Evolutionary conservation across 2,113 vertebrate genomes (phyloP).

Genomic region (Beaufortia kweichowensis): DNA sequence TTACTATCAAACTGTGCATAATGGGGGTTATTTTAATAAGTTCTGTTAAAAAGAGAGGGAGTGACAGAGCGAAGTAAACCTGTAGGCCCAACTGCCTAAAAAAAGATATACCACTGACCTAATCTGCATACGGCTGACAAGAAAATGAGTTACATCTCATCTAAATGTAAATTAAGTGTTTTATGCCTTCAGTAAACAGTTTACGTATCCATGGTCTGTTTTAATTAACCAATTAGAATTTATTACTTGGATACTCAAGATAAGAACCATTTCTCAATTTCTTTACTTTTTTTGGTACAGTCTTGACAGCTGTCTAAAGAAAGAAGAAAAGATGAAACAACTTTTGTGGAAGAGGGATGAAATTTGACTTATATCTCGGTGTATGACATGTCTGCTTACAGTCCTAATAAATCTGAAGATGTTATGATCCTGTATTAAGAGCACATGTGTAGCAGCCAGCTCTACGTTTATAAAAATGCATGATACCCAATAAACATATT

Average conservation of each 20-base stretch:
- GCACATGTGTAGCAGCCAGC: slow-evolving; percentile 45
- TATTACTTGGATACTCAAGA: slow-evolving; percentile 61
- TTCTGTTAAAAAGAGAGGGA: slow-evolving; percentile 44
- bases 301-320: slow-evolving; percentile 47
- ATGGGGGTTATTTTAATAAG: slow-evolving; percentile 56
- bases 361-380: slow-evolving; percentile 49
- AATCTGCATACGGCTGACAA: slow-evolving; percentile 71
- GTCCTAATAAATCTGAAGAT: slow-evolving; percentile 44
- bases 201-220: slow-evolving; percentile 72
- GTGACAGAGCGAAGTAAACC: slow-evolving; percentile 51
- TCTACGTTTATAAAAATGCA: too few relatives aligned
- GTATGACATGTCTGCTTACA: slow-evolving; percentile 56
- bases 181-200: slow-evolving; percentile 75
- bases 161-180: slow-evolving; percentile 78
- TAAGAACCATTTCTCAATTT: slow-evolving; percentile 59
- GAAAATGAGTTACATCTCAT: slow-evolving; percentile 74
- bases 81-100: slow-evolving; percentile 64
- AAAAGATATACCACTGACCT: slow-evolving; percentile 69
- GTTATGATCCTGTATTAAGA: slow-evolving; percentile 47
- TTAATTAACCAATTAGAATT: slow-evolving; percentile 72
- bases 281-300: slow-evolving; percentile 48
- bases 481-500: too few relatives aligned
- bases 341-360: slow-evolving; percentile 36
- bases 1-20: slow-evolving; percentile 56
- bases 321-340: slow-evolving; percentile 33